Base-by-base conservation (phyloP, 1,140 invertebrate species). In the Scaptomyza montana region DNA sequence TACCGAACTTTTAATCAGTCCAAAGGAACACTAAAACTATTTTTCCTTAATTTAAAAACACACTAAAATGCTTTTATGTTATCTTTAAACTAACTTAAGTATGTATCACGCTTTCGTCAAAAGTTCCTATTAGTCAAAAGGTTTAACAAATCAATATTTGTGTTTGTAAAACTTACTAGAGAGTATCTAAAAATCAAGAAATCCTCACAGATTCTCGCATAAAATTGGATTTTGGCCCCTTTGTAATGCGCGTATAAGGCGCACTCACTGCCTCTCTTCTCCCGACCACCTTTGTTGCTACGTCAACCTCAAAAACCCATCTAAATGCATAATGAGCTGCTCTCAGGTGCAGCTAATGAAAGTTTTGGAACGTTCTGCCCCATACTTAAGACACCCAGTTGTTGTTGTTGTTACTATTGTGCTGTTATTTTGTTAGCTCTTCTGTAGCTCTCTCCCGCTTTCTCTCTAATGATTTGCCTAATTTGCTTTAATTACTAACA, bases 171-270 rank as follows among this genome's bases (percentile, higher is more conserved):
- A 36, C 33, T 36, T 2, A 36, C 8, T 9, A 9, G 1, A 9
- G 33, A 36, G 33, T 36, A 36, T 36, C 30, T 30, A 30, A 30
- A 5, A 30, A 30, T 30, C 30, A 30, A 30, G 7, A 5, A 30
- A 2, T 25, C 21, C 3, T 6, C 30, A 39, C 10, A 39, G 10
- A 12, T 39, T 1, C 16, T 1, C 16, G 16, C 16, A 16, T 16
- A 16, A 16, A 16, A 16, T 43, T 43, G 3, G 0, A 43, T n/a
- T 43, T n/a, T 3, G 12, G 61, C 33, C 33, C 7, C 7, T 51
- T 47, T 65, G 74, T 84, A 80, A 84, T 84, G 76, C 76, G 80
- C 51, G 77, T 86, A 82, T 76, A 82, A 87, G 78, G 75, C 67
- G 50, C 36, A 25, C 30, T 41, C 8, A 7, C n/a, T 28, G 30